Evolutionary conservation across 2,888 invertebrate genomes (phyloP).

Genomic region (Polyploca ridens): DNA sequence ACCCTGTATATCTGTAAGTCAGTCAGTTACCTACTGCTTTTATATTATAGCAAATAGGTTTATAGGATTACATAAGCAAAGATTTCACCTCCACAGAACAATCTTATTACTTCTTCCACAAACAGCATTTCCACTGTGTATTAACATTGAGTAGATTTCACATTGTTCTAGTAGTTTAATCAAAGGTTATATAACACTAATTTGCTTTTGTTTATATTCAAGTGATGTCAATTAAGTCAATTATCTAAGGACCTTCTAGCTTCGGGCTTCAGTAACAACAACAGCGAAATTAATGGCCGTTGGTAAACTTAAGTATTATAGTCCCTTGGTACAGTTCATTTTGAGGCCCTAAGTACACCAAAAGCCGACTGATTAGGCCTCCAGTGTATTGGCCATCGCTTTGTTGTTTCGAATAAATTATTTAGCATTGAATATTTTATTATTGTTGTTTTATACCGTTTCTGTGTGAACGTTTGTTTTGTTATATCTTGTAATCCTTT

Average conservation of each 20-base stretch:
- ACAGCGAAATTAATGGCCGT: not conserved
- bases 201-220: not conserved
- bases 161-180: too few relatives aligned
- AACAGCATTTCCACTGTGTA: too few relatives aligned
- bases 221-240: not conserved
- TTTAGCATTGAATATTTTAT: not conserved
- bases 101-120: too few relatives aligned
- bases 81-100: too few relatives aligned
- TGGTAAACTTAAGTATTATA: not conserved
- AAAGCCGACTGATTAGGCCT: conserved; percentile 6
- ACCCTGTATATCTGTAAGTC: too few relatives aligned
- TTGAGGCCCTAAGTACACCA: conserved; percentile 7
- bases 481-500: not conserved
- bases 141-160: too few relatives aligned
- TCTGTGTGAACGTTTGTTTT: not conserved
- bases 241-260: not conserved
- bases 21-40: too few relatives aligned
- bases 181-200: too few relatives aligned
- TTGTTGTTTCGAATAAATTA: not conserved
- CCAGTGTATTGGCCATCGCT: conserved; percentile 2
- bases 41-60: too few relatives aligned
- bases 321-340: conserved; percentile 4
- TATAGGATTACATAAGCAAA: too few relatives aligned
- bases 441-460: not conserved
- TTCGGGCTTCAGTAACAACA: not conserved